A percentile compares a stretch with the other conserved stretches of the same genome.
phyloP scores from a whole-genome alignment of 2,888 invertebrate species.

The Philopedon plagiatum region DNA sequence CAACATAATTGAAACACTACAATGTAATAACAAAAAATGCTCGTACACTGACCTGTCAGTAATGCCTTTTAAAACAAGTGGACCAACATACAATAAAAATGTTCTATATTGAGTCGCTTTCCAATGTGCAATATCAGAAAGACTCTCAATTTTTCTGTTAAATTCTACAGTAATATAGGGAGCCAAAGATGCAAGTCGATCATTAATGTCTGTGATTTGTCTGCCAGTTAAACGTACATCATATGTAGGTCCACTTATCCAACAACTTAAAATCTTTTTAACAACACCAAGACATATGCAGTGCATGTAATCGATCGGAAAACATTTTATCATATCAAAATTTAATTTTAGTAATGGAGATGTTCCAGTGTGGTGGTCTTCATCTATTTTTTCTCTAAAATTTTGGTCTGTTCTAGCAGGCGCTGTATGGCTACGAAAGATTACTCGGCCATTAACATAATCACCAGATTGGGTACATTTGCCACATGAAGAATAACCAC shows the following conservation, averaged over 20 bases:
- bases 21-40: too few species aligned
- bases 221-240: not conserved
- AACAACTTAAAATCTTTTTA: conserved; percentile 44
- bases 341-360: conserved; percentile 13
- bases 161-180: conserved; percentile 27
- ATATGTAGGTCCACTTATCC: conserved; percentile 26
- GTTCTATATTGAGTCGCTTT: not conserved
- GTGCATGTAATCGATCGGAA: conserved; percentile 53
- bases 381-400: conserved; percentile 18
- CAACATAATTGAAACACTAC: too few species aligned
- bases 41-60: too few species aligned
- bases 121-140: conserved; percentile 29
- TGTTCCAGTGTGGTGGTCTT: not conserved
- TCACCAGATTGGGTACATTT: conserved; percentile 18
- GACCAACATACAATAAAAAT: not conserved
- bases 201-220: not conserved
- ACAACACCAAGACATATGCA: conserved; percentile 50
- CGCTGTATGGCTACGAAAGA: not conserved
- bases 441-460: not conserved
- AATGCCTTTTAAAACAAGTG: not conserved
- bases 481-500: conserved; percentile 33
- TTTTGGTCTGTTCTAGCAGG: not conserved
- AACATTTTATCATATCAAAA: conserved; percentile 41
- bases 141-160: conserved; percentile 34
- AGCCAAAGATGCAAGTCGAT: conserved; percentile 9